Conservation (phyloP, 2,888 invertebrate species). For the Piscicola geometra region DNA sequence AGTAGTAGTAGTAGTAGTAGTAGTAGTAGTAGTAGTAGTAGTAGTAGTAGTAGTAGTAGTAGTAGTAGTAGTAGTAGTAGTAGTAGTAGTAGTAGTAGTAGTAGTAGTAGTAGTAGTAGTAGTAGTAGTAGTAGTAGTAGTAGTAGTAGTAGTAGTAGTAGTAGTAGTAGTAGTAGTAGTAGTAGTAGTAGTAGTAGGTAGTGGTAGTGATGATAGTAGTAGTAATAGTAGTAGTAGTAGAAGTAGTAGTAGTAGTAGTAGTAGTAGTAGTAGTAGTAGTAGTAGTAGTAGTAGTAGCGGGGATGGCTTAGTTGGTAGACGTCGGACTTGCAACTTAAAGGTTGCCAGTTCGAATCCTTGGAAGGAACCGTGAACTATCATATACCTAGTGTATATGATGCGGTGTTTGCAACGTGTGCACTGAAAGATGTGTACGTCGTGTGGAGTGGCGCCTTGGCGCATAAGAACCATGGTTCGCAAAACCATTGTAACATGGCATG, state of each 20-base stretch:
- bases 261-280: slow-evolving; percentile 1
- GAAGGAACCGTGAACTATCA: too few species aligned
- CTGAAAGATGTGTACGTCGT: too few species aligned
- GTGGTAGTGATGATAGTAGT: slow-evolving; percentile 7
- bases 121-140: background rate
- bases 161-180: slow-evolving; percentile 10
- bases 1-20: slow-evolving; percentile 10
- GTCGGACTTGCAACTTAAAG: too few species aligned
- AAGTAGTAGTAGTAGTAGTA: background rate
- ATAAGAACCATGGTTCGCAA: too few species aligned
- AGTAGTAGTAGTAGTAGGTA: background rate
- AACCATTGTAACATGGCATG: too few species aligned
- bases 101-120: too few species aligned
- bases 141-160: slow-evolving; percentile 3
- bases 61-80: slow-evolving; percentile 10
- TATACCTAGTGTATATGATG: too few species aligned
- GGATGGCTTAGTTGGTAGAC: too few species aligned
- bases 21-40: slow-evolving; percentile 12
- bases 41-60: slow-evolving; percentile 10
- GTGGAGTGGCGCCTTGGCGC: too few species aligned
- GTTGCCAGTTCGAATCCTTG: too few species aligned
- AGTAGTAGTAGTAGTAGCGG: slow-evolving; percentile 7
- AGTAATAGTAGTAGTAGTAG: slow-evolving; percentile 10
- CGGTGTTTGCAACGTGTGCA: too few species aligned
- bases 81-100: slow-evolving; percentile 10